Evolutionary conservation across 2,113 vertebrate species (phyloP), one percentile per base, ranked within the genome.

Genomic region (Ramphastos sulfuratus): DNA sequence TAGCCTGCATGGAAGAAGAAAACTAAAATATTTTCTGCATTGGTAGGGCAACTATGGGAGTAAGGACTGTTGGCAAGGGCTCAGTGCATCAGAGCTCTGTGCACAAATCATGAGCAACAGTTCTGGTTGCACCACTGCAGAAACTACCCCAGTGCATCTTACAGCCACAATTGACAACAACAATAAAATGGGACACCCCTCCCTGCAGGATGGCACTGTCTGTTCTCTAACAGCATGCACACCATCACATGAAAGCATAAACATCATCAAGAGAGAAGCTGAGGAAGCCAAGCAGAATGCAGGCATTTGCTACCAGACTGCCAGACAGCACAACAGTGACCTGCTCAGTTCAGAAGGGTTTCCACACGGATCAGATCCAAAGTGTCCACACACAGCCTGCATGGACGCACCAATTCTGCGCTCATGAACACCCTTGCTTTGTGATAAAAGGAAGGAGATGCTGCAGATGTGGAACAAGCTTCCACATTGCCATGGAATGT

Each of bases 381-480:
- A 92, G 90, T 18, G 42, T 60, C 15, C 37, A 61, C 7, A 2
- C 58, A 12, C 15, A 15, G 17, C 21, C 33, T 67, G 44, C 25
- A 33, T 28, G 14, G 13, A 39, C 55, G 15, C 61, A 66, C 1
- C 1, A 9, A 54, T 80, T 91, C 80, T 63, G 46, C 55, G 75
- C 23, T 52, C 39, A 59, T 37, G 44, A 90, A 71, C 54, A 63
- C 46, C 48, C 37, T 39, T 78, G 56, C 31, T 44, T 46, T 37
- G 37, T 56, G 23, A 70, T 71, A 78, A 78, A 81, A 88, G 39
- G 44, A 71, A 18, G 20, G 14, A 89, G 39, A 76, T 3, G 12
- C 66, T 78, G 67, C 77, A 96, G 81, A 89, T 67, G 19, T 55
- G 61, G 27, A 83, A 85, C 92, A 87, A 92, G 59, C 60, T 42